Evolutionary conservation across 2,797 vertebrate species (phyloP).

Genomic region (Varecia variegata): DNA sequence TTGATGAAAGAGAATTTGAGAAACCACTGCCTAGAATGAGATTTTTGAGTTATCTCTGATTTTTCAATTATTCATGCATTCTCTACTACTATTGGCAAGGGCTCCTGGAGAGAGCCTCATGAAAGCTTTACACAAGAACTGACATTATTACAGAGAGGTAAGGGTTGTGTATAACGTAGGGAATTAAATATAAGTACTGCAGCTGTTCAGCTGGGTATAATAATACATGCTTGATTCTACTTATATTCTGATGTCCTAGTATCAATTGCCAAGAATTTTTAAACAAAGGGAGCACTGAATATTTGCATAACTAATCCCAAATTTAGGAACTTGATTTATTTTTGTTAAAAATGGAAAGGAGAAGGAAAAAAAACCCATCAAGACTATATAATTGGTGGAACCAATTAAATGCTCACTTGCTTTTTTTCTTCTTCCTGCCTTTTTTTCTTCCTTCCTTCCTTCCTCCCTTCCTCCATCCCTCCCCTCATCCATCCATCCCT

Average conservation of each 20-base stretch:
- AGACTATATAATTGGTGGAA: not conserved
- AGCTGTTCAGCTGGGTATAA: conserved; percentile 60
- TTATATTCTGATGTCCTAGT: conserved; percentile 36
- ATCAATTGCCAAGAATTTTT: conserved; percentile 61
- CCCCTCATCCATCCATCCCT: rapidly evolving
- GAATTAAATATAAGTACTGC: conserved; percentile 44
- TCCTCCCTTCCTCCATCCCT: rapidly evolving
- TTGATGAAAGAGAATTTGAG: conserved; percentile 4
- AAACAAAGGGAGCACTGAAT: conserved; percentile 35
- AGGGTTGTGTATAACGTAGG: not conserved
- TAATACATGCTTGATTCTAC: conserved; percentile 56
- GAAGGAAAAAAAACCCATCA: not conserved
- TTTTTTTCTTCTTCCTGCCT: not conserved
- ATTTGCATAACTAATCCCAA: conserved; percentile 39
- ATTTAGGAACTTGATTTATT: conserved; percentile 51
- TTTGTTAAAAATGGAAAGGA: conserved; percentile 46
- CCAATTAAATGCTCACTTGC: not conserved
- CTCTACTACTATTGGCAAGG: not conserved
- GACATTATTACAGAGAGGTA: conserved; percentile 31
- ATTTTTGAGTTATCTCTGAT: not conserved
- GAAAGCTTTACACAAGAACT: not conserved
- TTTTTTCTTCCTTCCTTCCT: too few relatives aligned
- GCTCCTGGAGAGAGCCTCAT: not conserved
- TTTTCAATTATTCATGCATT: not conserved
- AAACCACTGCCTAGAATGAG: not conserved